These are phyloP conservation scores for Oasisia sp. DNA, from an alignment of 2,888 invertebrate genomes.

Conservation along the genomic window DNA sequence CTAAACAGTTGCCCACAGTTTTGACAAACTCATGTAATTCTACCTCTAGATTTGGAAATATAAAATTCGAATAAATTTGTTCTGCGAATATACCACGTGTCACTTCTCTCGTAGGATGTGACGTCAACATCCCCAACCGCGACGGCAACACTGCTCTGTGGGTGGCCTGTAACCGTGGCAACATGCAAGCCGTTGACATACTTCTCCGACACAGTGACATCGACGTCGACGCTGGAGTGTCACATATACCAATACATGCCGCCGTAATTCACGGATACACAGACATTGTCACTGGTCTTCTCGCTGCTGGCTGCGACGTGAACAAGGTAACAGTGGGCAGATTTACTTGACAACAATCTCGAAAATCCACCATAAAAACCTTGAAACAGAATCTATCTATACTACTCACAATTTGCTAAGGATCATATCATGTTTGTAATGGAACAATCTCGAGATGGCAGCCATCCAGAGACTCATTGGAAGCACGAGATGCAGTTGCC, in stretches of 20 bases:
- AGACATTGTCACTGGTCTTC: slow-evolving; percentile 49
- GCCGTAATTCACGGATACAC: slow-evolving; percentile 53
- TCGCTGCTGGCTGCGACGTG: slow-evolving; percentile 56
- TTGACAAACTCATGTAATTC: too few relatives aligned
- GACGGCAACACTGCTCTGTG: slow-evolving; percentile 55
- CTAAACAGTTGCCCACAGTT: too few relatives aligned
- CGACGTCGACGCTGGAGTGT: slow-evolving; percentile 43
- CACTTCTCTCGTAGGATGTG: slow-evolving; percentile 50
- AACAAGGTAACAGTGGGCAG: slow-evolving; percentile 52
- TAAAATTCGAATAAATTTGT: neutral
- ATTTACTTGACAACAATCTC: neutral
- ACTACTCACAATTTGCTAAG: too few relatives aligned
- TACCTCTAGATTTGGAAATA: neutral
- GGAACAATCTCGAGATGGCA: too few relatives aligned
- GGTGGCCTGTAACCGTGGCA: slow-evolving; percentile 58
- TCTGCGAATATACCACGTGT: neutral
- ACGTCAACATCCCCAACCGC: slow-evolving; percentile 51
- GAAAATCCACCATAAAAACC: neutral
- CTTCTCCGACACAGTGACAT: slow-evolving; percentile 50
- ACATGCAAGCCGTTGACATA: slow-evolving; percentile 49
- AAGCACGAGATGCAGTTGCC: too few relatives aligned
- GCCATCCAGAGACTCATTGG: too few relatives aligned
- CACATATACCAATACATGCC: slow-evolving; percentile 53
- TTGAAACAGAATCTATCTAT: neutral
- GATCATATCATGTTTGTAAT: too few relatives aligned